Conservation (phyloP, 2,797 vertebrate genomes). For the Cynopterus sphinx region DNA sequence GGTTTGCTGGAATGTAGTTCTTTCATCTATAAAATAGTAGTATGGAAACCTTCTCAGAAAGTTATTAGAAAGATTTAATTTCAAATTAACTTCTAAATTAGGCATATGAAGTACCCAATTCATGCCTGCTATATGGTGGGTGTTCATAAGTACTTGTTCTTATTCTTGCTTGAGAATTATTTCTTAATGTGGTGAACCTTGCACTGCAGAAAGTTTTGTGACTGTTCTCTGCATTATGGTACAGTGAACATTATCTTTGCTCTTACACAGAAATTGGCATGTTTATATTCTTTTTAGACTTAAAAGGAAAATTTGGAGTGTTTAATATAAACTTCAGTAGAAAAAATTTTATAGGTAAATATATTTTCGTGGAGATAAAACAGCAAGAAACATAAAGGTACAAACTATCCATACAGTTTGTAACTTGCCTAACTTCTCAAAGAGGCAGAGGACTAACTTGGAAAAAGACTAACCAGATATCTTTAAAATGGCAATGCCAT, state of each 20-base stretch:
- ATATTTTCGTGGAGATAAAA: slow-evolving; percentile 13
- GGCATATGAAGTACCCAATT: not conserved
- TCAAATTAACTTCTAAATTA: too few species aligned
- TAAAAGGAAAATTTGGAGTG: not conserved
- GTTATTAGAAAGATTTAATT: not conserved
- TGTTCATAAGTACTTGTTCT: not conserved
- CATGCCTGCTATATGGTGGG: not conserved
- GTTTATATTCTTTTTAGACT: not conserved
- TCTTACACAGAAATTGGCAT: not conserved
- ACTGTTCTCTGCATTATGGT: not conserved
- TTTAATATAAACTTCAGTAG: slow-evolving; percentile 13
- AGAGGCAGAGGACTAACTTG: not conserved
- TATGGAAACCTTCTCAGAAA: not conserved
- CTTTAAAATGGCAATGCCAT: not conserved
- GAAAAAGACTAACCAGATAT: not conserved
- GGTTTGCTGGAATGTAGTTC: not conserved
- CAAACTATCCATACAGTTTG: not conserved
- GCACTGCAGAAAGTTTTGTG: not conserved
- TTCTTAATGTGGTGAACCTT: not conserved
- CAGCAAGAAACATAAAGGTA: slow-evolving; percentile 9
- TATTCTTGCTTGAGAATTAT: not conserved
- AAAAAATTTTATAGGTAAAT: not conserved
- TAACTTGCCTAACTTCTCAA: not conserved
- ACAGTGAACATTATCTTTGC: not conserved
- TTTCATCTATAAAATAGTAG: not conserved